Evolutionary conservation across 2,113 vertebrate genomes (phyloP).

Genomic region (Stigmatopora argus): DNA sequence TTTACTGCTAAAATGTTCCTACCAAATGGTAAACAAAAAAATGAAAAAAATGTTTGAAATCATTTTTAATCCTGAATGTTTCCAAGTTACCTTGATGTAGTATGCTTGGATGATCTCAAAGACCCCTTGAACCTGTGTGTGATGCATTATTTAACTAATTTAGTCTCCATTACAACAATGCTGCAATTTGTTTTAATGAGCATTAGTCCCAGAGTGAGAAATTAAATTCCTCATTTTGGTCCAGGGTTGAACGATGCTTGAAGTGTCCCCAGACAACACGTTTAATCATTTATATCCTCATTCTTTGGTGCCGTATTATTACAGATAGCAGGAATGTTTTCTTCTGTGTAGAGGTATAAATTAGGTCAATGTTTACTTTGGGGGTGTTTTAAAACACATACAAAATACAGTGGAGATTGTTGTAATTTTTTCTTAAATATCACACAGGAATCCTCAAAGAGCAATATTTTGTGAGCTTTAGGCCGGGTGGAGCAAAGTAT

Average conservation of each 20-base stretch:
- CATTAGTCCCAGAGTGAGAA: constrained; percentile 25
- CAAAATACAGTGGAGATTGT: constrained; percentile 12
- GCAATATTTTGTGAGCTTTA: constrained; percentile 1
- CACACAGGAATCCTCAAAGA: constrained; percentile 7
- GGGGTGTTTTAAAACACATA: constrained; percentile 14
- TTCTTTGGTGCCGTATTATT: constrained; percentile 40
- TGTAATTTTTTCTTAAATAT: constrained; percentile 23
- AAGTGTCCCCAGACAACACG: constrained; percentile 36
- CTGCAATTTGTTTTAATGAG: constrained; percentile 45
- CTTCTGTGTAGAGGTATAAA: constrained; percentile 20
- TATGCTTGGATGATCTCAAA: constrained; percentile 12
- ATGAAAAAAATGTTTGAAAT: constrained; percentile 7
- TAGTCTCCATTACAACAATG: constrained; percentile 31
- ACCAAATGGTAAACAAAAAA: too few species aligned
- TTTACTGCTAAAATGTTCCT: too few species aligned
- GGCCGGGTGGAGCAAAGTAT: neutral
- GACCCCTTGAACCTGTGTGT: constrained; percentile 18
- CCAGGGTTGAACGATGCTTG: constrained; percentile 29
- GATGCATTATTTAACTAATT: constrained; percentile 28
- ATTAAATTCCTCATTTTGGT: constrained; percentile 45
- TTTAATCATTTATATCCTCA: constrained; percentile 46
- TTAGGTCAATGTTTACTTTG: constrained; percentile 30
- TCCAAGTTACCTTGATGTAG: constrained; percentile 7
- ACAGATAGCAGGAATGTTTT: constrained; percentile 30
- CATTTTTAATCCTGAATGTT: constrained; percentile 33